Evolutionary conservation across 2,797 vertebrate species (phyloP).

Genomic region (Coendou prehensilis): DNA sequence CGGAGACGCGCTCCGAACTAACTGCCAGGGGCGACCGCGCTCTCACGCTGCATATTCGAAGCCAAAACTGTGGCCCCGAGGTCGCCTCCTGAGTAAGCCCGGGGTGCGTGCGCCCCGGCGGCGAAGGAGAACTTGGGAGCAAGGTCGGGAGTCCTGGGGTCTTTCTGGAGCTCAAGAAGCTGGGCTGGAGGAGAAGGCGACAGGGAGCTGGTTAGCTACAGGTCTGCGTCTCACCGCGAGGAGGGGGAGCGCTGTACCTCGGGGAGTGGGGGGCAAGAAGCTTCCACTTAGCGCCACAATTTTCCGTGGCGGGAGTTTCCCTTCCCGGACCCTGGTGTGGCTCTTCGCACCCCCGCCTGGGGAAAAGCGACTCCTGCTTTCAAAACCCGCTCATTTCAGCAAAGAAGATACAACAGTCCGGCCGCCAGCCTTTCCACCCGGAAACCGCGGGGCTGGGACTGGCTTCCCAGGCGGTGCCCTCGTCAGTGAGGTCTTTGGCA

Average conservation of each 20-base stretch:
- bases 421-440: not conserved
- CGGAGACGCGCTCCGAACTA: not conserved
- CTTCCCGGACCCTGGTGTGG: not conserved
- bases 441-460: not conserved
- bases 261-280: fast-evolving
- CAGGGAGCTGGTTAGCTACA: not conserved
- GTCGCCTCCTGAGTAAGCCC: not conserved
- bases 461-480: slow-evolving; percentile 11
- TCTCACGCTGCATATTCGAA: not conserved
- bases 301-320: fast-evolving
- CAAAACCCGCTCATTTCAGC: not conserved
- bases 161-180: not conserved
- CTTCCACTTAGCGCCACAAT: not conserved
- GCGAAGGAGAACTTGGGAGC: not conserved
- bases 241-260: not conserved
- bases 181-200: not conserved
- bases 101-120: too few relatives aligned
- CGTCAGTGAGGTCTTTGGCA: not conserved
- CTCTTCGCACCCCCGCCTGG: not conserved
- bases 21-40: not conserved
- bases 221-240: not conserved
- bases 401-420: not conserved
- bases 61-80: not conserved
- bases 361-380: not conserved
- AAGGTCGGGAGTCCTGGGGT: not conserved